Evolutionary conservation across 2,113 vertebrate species (phyloP).

Genomic region (Callaeas wilsoni): DNA sequence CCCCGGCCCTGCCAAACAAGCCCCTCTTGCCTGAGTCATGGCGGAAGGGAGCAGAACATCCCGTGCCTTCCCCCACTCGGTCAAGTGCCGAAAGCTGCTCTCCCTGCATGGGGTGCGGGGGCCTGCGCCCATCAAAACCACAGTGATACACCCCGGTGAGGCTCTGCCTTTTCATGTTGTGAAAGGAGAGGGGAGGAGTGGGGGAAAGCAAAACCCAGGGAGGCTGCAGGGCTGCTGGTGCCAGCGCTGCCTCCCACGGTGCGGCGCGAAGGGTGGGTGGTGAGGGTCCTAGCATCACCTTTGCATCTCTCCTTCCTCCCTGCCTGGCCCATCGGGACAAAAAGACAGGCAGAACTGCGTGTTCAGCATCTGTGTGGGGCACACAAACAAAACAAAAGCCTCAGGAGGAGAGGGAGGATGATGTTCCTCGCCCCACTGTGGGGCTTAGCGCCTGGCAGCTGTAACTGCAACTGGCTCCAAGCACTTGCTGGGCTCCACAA

Average conservation of each 20-base stretch:
- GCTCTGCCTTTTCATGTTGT: not conserved
- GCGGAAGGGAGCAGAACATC: not conserved
- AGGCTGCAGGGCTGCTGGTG: not conserved
- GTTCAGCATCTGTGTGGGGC: not conserved
- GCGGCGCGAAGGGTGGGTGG: not conserved
- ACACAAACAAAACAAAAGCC: not conserved
- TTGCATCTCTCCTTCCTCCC: not conserved
- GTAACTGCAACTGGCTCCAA: rapidly evolving
- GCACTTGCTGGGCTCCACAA: not conserved
- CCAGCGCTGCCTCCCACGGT: not conserved
- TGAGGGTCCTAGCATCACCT: not conserved
- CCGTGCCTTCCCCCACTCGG: rapidly evolving
- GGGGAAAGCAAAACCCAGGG: not conserved
- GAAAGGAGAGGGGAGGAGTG: not conserved
- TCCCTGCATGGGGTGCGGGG: not conserved
- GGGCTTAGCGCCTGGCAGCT: not conserved
- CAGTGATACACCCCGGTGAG: not conserved
- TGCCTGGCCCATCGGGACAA: rapidly evolving
- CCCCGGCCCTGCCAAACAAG: not conserved
- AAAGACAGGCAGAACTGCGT: not conserved
- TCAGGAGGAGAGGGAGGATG: not conserved
- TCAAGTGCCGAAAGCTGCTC: not conserved
- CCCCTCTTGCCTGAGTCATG: not conserved
- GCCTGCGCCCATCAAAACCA: not conserved
- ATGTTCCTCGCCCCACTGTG: not conserved